These are phyloP conservation scores for Scaptomyza pallida DNA, from an alignment of 1,140 invertebrate genomes.

Conservation along the genomic window DNA sequence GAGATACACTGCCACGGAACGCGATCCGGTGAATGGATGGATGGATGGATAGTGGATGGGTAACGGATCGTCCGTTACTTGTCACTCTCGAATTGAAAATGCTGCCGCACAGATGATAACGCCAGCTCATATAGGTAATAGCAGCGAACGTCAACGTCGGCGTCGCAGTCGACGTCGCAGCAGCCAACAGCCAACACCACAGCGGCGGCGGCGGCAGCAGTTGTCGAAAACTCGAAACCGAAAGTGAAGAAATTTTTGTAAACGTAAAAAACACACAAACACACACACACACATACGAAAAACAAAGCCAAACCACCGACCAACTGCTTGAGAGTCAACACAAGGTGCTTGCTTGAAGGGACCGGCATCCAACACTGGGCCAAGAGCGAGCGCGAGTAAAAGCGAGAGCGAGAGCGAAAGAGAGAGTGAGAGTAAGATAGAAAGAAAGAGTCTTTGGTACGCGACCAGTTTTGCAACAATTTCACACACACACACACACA, in stretches of 20 bases:
- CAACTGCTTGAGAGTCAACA: slow-evolving; percentile 5
- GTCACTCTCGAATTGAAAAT: slow-evolving; percentile 80
- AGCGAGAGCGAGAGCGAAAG: slow-evolving; percentile 16
- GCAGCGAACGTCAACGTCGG: slow-evolving; percentile 33
- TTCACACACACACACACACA: slow-evolving; percentile 27
- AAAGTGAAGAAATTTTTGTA: slow-evolving; percentile 75
- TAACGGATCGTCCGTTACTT: slow-evolving; percentile 65
- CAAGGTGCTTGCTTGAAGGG: slow-evolving; percentile 26
- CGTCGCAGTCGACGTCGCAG: slow-evolving; percentile 28
- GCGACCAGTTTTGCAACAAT: slow-evolving; percentile 69
- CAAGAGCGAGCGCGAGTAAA: slow-evolving; percentile 8
- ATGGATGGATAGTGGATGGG: neutral
- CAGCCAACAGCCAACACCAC: slow-evolving; percentile 27
- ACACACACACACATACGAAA: slow-evolving; percentile 23
- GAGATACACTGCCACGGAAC: neutral
- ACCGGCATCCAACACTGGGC: slow-evolving; percentile 21
- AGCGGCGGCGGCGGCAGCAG: slow-evolving; percentile 32
- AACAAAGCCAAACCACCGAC: slow-evolving; percentile 7
- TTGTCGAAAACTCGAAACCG: slow-evolving; percentile 49
- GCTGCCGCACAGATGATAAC: slow-evolving; percentile 76
- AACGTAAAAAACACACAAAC: slow-evolving; percentile 28
- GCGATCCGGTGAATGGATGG: slow-evolving; percentile 19
- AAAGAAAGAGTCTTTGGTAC: slow-evolving; percentile 16
- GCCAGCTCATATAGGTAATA: slow-evolving; percentile 80
- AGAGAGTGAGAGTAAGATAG: slow-evolving; percentile 13